Percentiles rank a stretch among this genome's conserved stretches.
These are phyloP conservation scores for Rhinogobius similis DNA, from an alignment of 2,113 vertebrate species.

Conservation along the genomic window DNA sequence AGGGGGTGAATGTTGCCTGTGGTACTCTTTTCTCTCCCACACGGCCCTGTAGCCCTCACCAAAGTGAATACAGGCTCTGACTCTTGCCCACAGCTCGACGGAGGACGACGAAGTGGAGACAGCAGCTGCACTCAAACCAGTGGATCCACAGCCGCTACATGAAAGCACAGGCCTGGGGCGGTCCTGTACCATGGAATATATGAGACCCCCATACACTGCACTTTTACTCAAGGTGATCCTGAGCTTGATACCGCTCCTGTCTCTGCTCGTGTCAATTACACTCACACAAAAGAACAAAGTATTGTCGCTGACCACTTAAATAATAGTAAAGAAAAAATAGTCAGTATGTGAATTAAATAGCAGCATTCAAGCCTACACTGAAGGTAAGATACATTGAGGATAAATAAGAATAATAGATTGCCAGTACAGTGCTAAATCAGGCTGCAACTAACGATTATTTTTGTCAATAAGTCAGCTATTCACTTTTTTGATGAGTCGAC, in stretches of 20 bases:
- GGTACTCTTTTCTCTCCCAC: conserved; percentile 44
- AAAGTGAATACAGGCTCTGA: conserved; percentile 48
- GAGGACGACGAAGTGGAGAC: conserved; percentile 54
- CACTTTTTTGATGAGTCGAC: too few species aligned
- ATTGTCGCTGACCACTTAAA: background rate
- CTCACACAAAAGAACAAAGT: conserved; percentile 20
- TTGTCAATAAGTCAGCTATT: too few species aligned
- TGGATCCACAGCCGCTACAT: conserved; percentile 59
- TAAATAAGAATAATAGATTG: too few species aligned
- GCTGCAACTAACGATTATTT: too few species aligned
- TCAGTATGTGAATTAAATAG: too few species aligned
- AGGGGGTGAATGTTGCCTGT: too few species aligned
- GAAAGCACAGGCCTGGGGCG: conserved; percentile 60
- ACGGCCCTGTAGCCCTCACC: conserved; percentile 37
- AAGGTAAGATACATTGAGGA: too few species aligned
- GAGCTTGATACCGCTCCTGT: conserved; percentile 46
- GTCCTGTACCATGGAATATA: conserved; percentile 19
- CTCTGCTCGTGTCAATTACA: conserved; percentile 20
- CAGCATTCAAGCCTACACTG: too few species aligned
- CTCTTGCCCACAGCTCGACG: conserved; percentile 54
- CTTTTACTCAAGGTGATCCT: conserved; percentile 41
- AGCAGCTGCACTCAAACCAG: conserved; percentile 40
- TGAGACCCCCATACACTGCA: conserved; percentile 7
- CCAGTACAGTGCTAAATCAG: too few species aligned
- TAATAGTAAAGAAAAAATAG: too few species aligned